Evolutionary conservation across 2,113 vertebrate genomes (phyloP), one percentile per base, ranked within the genome.

Genomic region (Paracanthobrama guichenoti): DNA sequence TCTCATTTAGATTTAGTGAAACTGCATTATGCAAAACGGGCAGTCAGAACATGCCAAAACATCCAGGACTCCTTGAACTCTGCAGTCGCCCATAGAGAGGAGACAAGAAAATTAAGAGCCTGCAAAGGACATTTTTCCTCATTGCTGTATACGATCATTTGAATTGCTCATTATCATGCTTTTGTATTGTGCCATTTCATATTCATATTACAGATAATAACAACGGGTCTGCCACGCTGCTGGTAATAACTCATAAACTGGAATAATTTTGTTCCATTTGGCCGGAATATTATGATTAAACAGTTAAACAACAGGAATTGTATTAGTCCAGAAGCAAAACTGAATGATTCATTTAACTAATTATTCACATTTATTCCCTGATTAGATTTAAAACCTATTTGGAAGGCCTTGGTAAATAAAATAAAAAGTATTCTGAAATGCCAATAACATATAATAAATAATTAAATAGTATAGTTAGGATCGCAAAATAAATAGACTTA

Each of bases 21-120:
- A 82, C 76, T 67, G 57, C 73, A 79, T 81, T 86, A 86, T 81
- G 85, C 82, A 79, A 82, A 84, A 85, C n/a, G 31, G 55, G 46
- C 59, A 10, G 76, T 60, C 81, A 73, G 72, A 85, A 76, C 59
- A 85, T 44, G 81, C 76, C 81, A 82, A 74, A 88, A 62, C 75
- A 85, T 44, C 64, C 31, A 86, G 57, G 31, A 67, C 48, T 78
- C 53, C 71, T 81, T 66, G 42, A 84, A 84, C 60, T 84, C 50
- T 35, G 53, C 35, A 81, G 67, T 69, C 69, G 31, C 81, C 84
- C 24, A 42, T 26, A 9, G 46, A 64, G 48, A 77, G 28, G 39
- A 73, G 74, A 28, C 50, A 64, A 60, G 82, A 81, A 50, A 74
- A 77, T 71, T 18, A 82, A 55, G 57, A 42, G 60, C 14, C 66